phyloP scores from a whole-genome alignment of 2,888 invertebrate species.

The Sthenelais limicola region DNA sequence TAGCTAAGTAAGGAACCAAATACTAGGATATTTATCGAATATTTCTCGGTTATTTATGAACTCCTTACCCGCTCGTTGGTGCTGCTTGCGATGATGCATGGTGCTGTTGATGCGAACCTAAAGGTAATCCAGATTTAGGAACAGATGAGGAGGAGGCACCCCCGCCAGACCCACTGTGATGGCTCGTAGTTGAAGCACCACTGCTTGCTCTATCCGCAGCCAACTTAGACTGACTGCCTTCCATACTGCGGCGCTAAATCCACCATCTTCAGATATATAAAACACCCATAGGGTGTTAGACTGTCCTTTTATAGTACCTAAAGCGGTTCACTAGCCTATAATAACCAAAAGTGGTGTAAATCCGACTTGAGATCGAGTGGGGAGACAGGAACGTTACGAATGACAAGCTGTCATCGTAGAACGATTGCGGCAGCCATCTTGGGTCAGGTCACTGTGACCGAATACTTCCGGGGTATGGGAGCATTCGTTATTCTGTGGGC shows the following conservation, averaged over 20 bases:
- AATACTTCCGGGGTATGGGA: constrained; percentile 30
- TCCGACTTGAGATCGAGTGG: constrained; percentile 23
- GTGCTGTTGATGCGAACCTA: constrained; percentile 7
- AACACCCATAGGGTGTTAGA: background rate
- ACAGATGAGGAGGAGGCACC: background rate
- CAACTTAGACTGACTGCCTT: constrained; percentile 36
- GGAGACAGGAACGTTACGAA: constrained; percentile 29
- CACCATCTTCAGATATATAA: constrained; percentile 24
- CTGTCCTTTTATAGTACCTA: background rate
- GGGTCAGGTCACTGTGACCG: constrained; percentile 24
- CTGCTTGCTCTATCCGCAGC: constrained; percentile 19
- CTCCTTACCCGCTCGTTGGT: constrained; percentile 34
- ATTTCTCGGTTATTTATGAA: too few species aligned
- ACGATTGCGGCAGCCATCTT: constrained; percentile 34
- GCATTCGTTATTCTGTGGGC: background rate
- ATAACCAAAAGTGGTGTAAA: background rate
- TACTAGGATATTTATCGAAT: too few species aligned
- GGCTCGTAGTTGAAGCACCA: background rate
- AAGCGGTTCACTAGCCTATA: constrained; percentile 21
- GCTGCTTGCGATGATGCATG: constrained; percentile 33
- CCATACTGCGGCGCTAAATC: constrained; percentile 29
- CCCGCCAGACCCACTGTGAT: background rate
- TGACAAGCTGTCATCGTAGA: constrained; percentile 39
- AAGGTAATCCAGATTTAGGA: constrained; percentile 29
- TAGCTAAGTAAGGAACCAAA: too few species aligned